Conservation (phyloP, 92 coral and sea anemone genomes). For the Montipora capitata region DNA sequence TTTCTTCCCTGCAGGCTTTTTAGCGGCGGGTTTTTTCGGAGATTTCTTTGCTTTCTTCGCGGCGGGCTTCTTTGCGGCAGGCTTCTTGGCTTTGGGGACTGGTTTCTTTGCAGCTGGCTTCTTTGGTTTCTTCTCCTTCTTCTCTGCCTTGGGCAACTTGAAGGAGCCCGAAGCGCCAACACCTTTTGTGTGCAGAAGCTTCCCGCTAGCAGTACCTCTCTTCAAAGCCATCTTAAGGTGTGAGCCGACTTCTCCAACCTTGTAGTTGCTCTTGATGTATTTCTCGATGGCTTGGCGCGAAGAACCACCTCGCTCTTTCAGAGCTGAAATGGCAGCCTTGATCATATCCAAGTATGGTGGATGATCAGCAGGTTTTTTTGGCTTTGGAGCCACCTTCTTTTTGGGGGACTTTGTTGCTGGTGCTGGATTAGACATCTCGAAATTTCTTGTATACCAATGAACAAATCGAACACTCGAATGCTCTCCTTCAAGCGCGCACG, state of each 20-base stretch:
- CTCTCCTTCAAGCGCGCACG: neutral
- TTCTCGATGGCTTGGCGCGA: slow-evolving; percentile 94
- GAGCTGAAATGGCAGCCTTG: slow-evolving; percentile 46
- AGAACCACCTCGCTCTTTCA: slow-evolving; percentile 76
- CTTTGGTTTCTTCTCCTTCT: slow-evolving; percentile 27
- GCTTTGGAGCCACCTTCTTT: slow-evolving; percentile 58
- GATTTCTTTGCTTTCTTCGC: slow-evolving; percentile 51
- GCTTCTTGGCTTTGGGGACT: slow-evolving; percentile 55
- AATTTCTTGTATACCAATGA: neutral
- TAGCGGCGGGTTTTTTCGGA: slow-evolving; percentile 45
- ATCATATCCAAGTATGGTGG: slow-evolving; percentile 58
- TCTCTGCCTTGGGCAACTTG: slow-evolving; percentile 53
- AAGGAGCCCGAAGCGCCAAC: slow-evolving; percentile 71
- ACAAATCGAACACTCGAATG: neutral
- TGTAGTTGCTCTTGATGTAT: slow-evolving; percentile 91
- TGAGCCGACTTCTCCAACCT: slow-evolving; percentile 65
- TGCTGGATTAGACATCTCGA: slow-evolving; percentile 50
- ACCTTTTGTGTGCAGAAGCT: slow-evolving; percentile 54
- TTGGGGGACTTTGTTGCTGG: slow-evolving; percentile 35
- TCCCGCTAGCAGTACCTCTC: slow-evolving; percentile 38
- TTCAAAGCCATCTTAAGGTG: slow-evolving; percentile 65
- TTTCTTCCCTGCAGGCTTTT: slow-evolving; percentile 56
- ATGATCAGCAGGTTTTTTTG: slow-evolving; percentile 57
- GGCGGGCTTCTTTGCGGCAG: slow-evolving; percentile 55
- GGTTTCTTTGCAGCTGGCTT: slow-evolving; percentile 51